Conservation (phyloP, 2,888 invertebrate species). For the Drosophila fulvimacula region DNA sequence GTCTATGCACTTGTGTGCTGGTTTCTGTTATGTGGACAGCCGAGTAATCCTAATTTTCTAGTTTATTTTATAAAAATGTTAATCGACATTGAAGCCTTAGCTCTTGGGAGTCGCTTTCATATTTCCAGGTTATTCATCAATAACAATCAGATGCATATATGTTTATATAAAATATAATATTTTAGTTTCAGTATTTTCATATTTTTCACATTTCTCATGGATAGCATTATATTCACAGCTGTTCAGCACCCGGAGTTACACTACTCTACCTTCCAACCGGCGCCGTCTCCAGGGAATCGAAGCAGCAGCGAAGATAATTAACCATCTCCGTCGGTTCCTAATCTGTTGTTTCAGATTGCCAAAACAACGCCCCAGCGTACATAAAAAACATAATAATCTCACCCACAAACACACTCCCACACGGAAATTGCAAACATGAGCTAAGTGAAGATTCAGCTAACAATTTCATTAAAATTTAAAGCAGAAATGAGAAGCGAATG, state of each 20-base stretch:
- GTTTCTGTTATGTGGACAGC: too few species aligned
- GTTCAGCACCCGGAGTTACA: background rate
- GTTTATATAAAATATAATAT: background rate
- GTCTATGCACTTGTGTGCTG: too few species aligned
- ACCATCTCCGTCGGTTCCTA: background rate
- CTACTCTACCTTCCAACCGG: background rate
- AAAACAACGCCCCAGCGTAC: background rate
- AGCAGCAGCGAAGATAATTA: background rate
- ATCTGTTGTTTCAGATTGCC: slow-evolving; percentile 1
- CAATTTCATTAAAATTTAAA: slow-evolving; percentile 60
- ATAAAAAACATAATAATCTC: slow-evolving; percentile 1
- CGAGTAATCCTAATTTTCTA: too few species aligned
- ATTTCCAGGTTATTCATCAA: too few species aligned
- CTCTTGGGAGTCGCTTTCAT: too few species aligned
- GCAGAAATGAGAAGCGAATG: slow-evolving; percentile 23
- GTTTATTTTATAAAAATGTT: too few species aligned
- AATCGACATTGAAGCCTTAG: too few species aligned
- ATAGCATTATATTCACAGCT: background rate
- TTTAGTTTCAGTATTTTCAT: background rate
- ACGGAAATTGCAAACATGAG: slow-evolving; percentile 10
- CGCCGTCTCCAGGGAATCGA: background rate
- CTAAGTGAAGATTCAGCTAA: slow-evolving; percentile 34
- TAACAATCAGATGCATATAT: background rate
- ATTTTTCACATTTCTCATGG: background rate
- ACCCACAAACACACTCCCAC: slow-evolving; percentile 1